phyloP scores from a whole-genome alignment of 2,888 invertebrate species.

The Mayetiola destructor region DNA sequence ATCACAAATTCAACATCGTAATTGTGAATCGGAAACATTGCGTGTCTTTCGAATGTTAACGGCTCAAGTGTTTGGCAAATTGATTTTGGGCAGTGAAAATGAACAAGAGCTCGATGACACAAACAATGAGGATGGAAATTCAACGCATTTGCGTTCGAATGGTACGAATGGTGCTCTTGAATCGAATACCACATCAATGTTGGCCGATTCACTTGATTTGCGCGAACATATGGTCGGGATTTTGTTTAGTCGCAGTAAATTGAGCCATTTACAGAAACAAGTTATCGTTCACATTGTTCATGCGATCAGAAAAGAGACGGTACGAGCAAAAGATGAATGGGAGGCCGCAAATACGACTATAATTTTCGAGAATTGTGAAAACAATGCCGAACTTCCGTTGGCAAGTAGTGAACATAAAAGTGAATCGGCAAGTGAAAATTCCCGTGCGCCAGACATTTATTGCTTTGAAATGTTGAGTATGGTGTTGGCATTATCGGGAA shows the following conservation, averaged over 20 bases:
- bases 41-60: constrained; percentile 85
- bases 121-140: constrained; percentile 17
- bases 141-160: constrained; percentile 19
- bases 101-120: constrained; percentile 37
- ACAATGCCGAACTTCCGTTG: not conserved
- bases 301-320: constrained; percentile 80
- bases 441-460: constrained; percentile 59
- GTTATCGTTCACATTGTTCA: constrained; percentile 81
- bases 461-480: constrained; percentile 95
- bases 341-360: constrained; percentile 43
- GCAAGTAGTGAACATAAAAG: constrained; percentile 26
- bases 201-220: constrained; percentile 49
- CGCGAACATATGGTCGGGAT: constrained; percentile 95
- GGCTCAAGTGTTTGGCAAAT: constrained; percentile 80
- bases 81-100: constrained; percentile 42
- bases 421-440: constrained; percentile 26
- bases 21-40: constrained; percentile 83
- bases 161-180: constrained; percentile 23
- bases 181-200: constrained; percentile 27
- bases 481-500: constrained; percentile 84
- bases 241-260: constrained; percentile 80
- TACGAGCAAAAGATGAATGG: constrained; percentile 82
- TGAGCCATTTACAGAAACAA: constrained; percentile 86
- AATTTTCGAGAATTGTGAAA: constrained; percentile 23
- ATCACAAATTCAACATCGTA: constrained; percentile 56